Evolutionary conservation across 64 coral and sea anemone genomes (phyloP), one percentile per base, ranked within the genome.

Genomic region (Trachythela sp.): DNA sequence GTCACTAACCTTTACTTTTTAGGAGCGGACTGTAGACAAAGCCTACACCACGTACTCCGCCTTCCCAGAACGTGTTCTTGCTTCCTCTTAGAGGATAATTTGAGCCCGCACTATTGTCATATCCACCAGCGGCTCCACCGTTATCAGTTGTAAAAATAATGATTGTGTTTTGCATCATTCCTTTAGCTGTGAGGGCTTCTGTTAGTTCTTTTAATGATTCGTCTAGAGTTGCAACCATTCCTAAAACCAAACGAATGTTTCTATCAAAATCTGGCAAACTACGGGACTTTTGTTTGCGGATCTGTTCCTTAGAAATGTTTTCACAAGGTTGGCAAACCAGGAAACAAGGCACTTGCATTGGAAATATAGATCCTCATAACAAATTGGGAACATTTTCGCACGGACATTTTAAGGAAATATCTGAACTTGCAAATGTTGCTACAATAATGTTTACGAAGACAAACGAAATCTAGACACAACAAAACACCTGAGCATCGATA

Each of bases 1-100:
- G 8, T 64, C 1, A 64, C 22, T 64, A 9, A 80, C 93, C 93
- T 77, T 90, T 91, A 1, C 86, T 52, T 2, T 84, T 85, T 13
- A 99, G 85, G 0, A 99, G 91, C 1, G 95, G 95, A 87, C 95
- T 99, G 54, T 99, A 93, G 22, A 99, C 51, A 64, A 99, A 99
- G 8, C 88, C 91, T 18, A 91, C 86, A 27, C 95, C 95, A 60
- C 95, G 91, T 22, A 99, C 59, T 60, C 95, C 95, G 30, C 95
- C 95, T 94, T 80, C 75, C 75, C 75, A 80, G 75, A 80, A 80
- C 13, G 75, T 80, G 33, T 80, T 80, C 20, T 80, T 80, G 33
- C 75, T 39, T 37, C 75, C 75, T 80, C 75, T 9, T 30, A 80
- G 34, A 39, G 75, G 75, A 39, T 80, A 80, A 36, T 80, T 80